A percentile compares a stretch with the other conserved stretches of the same genome.
phyloP scores from a whole-genome alignment of 2,888 invertebrate genomes.

The Deroplatys truncata region DNA sequence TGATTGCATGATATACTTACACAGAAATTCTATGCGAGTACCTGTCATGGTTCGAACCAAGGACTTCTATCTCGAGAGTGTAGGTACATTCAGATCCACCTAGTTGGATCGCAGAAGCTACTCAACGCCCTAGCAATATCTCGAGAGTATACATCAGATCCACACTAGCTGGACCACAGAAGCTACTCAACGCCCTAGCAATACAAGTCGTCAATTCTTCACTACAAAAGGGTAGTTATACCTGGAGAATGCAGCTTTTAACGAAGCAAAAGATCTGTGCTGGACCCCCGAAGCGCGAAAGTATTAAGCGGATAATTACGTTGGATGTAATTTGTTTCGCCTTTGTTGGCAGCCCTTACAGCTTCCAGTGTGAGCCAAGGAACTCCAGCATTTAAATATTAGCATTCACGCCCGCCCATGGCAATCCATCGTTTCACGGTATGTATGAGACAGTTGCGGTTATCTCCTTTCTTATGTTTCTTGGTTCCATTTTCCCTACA shows the following conservation, averaged over 20 bases:
- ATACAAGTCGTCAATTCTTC: not conserved
- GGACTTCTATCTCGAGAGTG: too few relatives aligned
- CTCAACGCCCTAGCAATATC: not conserved
- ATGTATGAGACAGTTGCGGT: not conserved
- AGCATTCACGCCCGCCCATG: not conserved
- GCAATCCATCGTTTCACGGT: not conserved
- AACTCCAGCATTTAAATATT: not conserved
- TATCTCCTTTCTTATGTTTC: too few relatives aligned
- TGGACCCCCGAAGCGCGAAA: not conserved
- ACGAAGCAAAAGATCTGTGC: not conserved
- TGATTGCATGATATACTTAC: too few relatives aligned
- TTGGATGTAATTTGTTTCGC: not conserved
- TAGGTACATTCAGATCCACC: too few relatives aligned
- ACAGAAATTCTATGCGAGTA: too few relatives aligned
- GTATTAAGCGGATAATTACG: not conserved
- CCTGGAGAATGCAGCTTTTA: not conserved
- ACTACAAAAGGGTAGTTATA: not conserved
- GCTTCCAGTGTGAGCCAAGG: not conserved
- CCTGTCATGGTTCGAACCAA: too few relatives aligned
- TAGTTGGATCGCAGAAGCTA: not conserved
- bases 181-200: not conserved
- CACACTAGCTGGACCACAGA: too few relatives aligned
- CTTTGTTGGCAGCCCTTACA: not conserved
- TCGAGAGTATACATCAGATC: too few relatives aligned
- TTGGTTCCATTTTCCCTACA: too few relatives aligned